Evolutionary conservation across 1,140 invertebrate species (phyloP).

Genomic region (Drosophila persimilis): DNA sequence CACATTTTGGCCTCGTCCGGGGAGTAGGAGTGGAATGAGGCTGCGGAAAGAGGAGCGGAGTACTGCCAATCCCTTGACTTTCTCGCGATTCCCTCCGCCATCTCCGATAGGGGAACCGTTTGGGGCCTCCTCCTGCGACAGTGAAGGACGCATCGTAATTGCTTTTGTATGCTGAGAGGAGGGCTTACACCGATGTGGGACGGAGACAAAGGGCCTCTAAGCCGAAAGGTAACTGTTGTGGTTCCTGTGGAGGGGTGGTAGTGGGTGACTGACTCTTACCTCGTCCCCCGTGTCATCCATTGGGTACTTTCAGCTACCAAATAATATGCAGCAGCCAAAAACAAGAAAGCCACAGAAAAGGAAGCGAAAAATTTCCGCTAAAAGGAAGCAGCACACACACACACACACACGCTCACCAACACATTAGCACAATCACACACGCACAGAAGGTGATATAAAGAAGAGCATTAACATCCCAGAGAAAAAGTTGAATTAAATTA

Average conservation of each 20-base stretch:
- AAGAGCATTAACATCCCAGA: background rate
- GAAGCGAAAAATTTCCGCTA: constrained; percentile 50
- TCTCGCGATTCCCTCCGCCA: constrained; percentile 2
- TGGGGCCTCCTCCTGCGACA: constrained; percentile 8
- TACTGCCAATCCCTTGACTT: constrained; percentile 45
- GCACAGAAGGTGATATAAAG: constrained; percentile 1
- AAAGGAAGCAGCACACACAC: constrained; percentile 27
- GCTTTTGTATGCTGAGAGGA: constrained; percentile 60
- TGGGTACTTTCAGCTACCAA: constrained; percentile 33
- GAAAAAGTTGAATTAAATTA: constrained; percentile 61
- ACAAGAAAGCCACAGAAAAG: constrained; percentile 31
- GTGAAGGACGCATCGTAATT: constrained; percentile 50
- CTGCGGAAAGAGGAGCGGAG: constrained; percentile 6
- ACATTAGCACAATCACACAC: constrained; percentile 26
- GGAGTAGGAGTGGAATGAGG: background rate
- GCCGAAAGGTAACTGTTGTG: constrained; percentile 17
- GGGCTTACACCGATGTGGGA: constrained; percentile 35
- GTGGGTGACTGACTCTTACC: background rate
- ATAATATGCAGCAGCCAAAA: constrained; percentile 37
- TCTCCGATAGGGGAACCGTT: constrained; percentile 10
- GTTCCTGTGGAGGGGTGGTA: background rate
- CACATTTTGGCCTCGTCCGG: constrained; percentile 22
- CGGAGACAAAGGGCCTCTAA: constrained; percentile 45
- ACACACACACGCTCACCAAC: constrained; percentile 6
- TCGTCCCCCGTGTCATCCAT: constrained; percentile 5